Evolutionary conservation across 2,888 invertebrate genomes (phyloP).

Genomic region (Drosophila helvetica): DNA sequence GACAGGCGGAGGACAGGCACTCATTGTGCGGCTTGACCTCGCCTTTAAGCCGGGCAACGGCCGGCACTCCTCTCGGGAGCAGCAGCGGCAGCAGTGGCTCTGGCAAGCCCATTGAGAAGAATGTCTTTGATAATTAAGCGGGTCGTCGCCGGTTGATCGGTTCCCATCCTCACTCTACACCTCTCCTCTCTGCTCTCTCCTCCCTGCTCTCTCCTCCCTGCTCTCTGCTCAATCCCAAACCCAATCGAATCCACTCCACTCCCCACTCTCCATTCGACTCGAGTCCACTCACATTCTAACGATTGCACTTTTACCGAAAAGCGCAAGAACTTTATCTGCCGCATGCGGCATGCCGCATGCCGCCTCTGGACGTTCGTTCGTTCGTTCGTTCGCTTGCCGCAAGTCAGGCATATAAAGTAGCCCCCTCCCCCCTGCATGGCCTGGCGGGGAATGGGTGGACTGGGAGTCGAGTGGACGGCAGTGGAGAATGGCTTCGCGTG

Average conservation of each 20-base stretch:
- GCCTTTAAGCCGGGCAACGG: conserved; percentile 58
- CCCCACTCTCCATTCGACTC: conserved; percentile 14
- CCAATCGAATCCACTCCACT: conserved; percentile 4
- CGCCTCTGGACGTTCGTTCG: conserved; percentile 41
- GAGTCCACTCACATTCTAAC: conserved; percentile 66
- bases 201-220: not conserved
- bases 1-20: conserved; percentile 3
- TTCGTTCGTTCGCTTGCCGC: conserved; percentile 39
- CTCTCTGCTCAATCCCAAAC: not conserved
- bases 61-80: conserved; percentile 56
- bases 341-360: conserved; percentile 39
- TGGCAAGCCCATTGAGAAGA: conserved; percentile 66
- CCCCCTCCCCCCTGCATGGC: conserved; percentile 15
- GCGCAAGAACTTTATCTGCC: conserved; percentile 76
- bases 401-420: conserved; percentile 65
- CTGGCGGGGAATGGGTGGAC: conserved; percentile 5
- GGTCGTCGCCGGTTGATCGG: conserved; percentile 45
- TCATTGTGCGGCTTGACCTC: conserved; percentile 62
- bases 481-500: conserved; percentile 30
- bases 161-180: conserved; percentile 13
- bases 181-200: not conserved
- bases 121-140: conserved; percentile 79
- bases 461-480: conserved; percentile 23
- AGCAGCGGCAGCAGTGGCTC: conserved; percentile 34
- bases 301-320: conserved; percentile 75